Evolutionary conservation across 92 coral and sea anemone species (phyloP), one percentile per base, ranked within the genome.

Genomic region (Montipora capitata): DNA sequence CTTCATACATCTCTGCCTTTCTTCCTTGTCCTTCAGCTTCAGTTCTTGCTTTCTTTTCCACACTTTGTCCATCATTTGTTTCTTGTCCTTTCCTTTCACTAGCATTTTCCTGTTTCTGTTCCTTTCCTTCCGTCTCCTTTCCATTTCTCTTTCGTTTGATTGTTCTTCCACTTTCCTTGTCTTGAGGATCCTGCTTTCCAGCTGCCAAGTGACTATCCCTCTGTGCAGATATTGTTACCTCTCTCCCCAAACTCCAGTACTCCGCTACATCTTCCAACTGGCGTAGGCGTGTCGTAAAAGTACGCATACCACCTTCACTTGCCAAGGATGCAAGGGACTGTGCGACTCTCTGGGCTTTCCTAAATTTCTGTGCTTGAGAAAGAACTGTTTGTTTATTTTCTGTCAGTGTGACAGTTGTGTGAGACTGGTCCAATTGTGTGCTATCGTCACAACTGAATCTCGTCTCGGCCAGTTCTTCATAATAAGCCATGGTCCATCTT

Each of bases 211-310:
- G 70, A 65, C 70, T 65, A 45, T 45, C 51, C 51, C 51, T 45
- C 51, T 45, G 51, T 45, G 0, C 51, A 45, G 45, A 68, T 38
- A 68, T 68, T 68, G 74, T 39, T 68, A 38, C 45, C 74, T 68
- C 87, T 54, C 64, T 71, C 4, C 78, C 87, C 5, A 69, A 17
- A 40, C 76, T 61, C 87, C 87, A 70, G 68, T 48, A 44, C 54
- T 70, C 13, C 16, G 45, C 39, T 54, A 70, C 64, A 69, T 82
- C 65, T 71, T 82, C 78, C 42, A 82, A 59, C 20, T 69, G 67
- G 79, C 27, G 15, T 38, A 54, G 16, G n/a, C 87, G 40, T 38
- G 79, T 51, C 38, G 59, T 69, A 54, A 70, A 70, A 6, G 67
- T 69, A 17, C 42, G 13, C 86, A 81, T 81, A 15, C 77, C 68